These are phyloP conservation scores for Varecia variegata DNA, from an alignment of 2,797 vertebrate genomes.

Conservation along the genomic window DNA sequence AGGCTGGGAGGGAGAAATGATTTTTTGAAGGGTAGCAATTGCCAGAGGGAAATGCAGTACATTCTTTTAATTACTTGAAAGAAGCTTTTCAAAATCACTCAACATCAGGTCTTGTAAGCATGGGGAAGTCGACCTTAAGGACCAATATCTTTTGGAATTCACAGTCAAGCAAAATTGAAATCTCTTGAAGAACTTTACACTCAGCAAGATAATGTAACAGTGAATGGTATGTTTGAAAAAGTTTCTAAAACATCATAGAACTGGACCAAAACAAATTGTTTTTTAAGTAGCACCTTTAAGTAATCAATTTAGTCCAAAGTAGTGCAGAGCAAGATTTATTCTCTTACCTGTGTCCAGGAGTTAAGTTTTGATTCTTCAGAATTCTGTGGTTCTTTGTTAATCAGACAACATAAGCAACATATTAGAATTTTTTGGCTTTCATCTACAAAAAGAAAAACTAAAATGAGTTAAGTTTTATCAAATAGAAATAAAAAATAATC, in stretches of 20 bases:
- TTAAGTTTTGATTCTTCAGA: conserved; percentile 91
- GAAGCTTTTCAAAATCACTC: conserved; percentile 12
- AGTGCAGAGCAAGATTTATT: conserved; percentile 58
- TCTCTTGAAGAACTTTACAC: background rate
- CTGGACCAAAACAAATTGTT: background rate
- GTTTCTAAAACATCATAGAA: conserved; percentile 60
- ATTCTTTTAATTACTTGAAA: conserved; percentile 30
- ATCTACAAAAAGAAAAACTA: conserved; percentile 81
- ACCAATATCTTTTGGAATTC: background rate
- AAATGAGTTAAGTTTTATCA: conserved; percentile 50
- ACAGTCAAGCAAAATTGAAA: conserved; percentile 12
- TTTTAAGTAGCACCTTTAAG: conserved; percentile 67
- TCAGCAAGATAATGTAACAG: background rate
- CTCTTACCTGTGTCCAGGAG: conserved; percentile 92
- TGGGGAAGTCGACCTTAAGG: background rate
- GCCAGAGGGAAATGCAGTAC: background rate
- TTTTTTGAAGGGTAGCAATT: background rate
- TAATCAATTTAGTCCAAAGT: conserved; percentile 72
- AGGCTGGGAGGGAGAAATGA: background rate
- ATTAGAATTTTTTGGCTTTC: conserved; percentile 88
- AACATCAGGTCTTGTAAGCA: background rate
- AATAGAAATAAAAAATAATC: background rate
- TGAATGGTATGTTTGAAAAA: conserved; percentile 39
- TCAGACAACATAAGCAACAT: conserved; percentile 91
- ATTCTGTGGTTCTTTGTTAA: conserved; percentile 89